Percentiles rank a stretch among this genome's conserved stretches.
phyloP scores from a whole-genome alignment of 2,113 vertebrate genomes.

The Rhodinocichla rosea region DNA sequence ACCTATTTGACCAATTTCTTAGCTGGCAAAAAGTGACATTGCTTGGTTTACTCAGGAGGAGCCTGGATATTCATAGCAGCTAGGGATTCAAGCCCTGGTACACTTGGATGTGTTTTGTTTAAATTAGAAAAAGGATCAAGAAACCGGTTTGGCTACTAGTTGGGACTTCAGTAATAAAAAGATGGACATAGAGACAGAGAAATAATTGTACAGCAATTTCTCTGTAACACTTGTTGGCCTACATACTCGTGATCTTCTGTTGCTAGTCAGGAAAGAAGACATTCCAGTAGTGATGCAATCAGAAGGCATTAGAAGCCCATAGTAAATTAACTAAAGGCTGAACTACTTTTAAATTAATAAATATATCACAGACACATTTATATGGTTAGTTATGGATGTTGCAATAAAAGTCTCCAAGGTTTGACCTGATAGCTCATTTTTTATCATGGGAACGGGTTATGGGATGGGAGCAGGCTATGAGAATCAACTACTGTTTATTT shows the following conservation, averaged over 20 bases:
- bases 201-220: not conserved
- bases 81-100: not conserved
- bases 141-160: not conserved
- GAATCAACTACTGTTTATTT: not conserved
- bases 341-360: not conserved
- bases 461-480: not conserved
- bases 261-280: not conserved
- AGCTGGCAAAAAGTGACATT: not conserved
- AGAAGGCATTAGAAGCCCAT: not conserved
- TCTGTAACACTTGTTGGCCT: not conserved
- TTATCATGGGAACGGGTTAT: not conserved
- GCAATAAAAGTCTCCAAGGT: not conserved
- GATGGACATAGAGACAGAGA: not conserved
- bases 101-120: not conserved
- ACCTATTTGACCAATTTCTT: not conserved
- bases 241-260: not conserved
- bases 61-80: not conserved
- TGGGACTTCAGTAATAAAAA: not conserved
- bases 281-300: not conserved
- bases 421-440: not conserved
- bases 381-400: not conserved
- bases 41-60: not conserved
- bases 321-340: not conserved
- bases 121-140: not conserved
- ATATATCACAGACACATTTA: not conserved